These are phyloP conservation scores for Idris sp. DNA, from an alignment of 1,140 invertebrate species.

Conservation along the genomic window DNA sequence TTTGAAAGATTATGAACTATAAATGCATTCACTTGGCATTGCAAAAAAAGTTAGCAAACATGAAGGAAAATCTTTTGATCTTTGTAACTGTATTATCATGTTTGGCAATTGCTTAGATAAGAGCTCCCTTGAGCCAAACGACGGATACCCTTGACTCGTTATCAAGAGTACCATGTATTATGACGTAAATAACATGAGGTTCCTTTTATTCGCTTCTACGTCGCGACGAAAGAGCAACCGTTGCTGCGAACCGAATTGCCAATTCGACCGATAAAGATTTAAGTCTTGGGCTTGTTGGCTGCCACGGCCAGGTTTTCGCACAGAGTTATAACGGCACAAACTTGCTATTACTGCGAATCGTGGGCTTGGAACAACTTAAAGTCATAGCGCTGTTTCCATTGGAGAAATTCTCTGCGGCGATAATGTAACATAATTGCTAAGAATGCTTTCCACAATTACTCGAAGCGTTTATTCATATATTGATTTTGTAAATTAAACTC, in stretches of 20 bases:
- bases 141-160: constrained; percentile 51
- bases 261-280: constrained; percentile 61
- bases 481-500: constrained; percentile 36
- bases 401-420: constrained; percentile 32
- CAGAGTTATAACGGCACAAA: constrained; percentile 46
- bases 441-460: constrained; percentile 44
- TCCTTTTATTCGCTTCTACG: constrained; percentile 47
- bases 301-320: constrained; percentile 44
- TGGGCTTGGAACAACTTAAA: constrained; percentile 10
- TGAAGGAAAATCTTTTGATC: constrained; percentile 36
- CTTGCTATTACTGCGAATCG: constrained; percentile 19
- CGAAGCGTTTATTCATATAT: constrained; percentile 18
- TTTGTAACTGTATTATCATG: constrained; percentile 42
- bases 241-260: constrained; percentile 48
- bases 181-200: constrained; percentile 53
- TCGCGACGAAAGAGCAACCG: constrained; percentile 50
- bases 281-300: constrained; percentile 52
- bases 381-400: constrained; percentile 15
- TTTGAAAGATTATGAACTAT: too few relatives aligned
- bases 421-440: constrained; percentile 43
- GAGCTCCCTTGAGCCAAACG: constrained; percentile 34
- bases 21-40: too few relatives aligned
- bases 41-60: too few relatives aligned
- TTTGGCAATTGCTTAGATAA: constrained; percentile 44
- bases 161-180: constrained; percentile 41